phyloP scores from a whole-genome alignment of 2,797 vertebrate species.

The Coregonus ussuriensis region DNA sequence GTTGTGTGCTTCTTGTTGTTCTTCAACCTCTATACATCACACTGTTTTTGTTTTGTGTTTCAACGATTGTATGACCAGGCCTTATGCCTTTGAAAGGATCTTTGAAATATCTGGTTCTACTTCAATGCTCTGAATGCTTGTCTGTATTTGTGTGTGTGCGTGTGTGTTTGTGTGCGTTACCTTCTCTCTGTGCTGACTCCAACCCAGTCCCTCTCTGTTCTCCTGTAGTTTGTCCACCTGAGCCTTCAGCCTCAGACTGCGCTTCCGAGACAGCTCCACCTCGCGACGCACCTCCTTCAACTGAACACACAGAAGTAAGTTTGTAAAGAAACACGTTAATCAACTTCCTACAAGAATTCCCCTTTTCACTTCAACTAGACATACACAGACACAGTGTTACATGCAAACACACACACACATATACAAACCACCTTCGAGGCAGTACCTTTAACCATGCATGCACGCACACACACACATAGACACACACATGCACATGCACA shows the following conservation, averaged over 20 bases:
- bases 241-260: conserved; percentile 76
- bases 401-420: background rate
- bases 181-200: conserved; percentile 69
- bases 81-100: background rate
- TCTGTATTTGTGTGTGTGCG: background rate
- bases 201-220: conserved; percentile 61
- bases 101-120: background rate
- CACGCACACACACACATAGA: background rate
- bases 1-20: too few species aligned
- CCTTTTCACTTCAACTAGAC: background rate
- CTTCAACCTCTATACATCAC: too few species aligned
- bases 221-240: conserved; percentile 79
- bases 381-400: background rate
- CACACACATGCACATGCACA: background rate
- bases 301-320: conserved; percentile 49
- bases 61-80: background rate
- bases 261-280: conserved; percentile 73
- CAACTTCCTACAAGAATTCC: background rate
- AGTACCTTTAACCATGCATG: background rate
- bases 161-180: conserved; percentile 48
- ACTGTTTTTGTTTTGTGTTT: too few species aligned
- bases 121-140: background rate
- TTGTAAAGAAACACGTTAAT: background rate
- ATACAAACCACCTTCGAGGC: background rate
- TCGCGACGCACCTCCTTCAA: conserved; percentile 77